Percentiles rank a stretch among this genome's conserved stretches.
These are phyloP conservation scores for Tamandua tetradactyla DNA, from an alignment of 2,797 vertebrate species.

Conservation along the genomic window DNA sequence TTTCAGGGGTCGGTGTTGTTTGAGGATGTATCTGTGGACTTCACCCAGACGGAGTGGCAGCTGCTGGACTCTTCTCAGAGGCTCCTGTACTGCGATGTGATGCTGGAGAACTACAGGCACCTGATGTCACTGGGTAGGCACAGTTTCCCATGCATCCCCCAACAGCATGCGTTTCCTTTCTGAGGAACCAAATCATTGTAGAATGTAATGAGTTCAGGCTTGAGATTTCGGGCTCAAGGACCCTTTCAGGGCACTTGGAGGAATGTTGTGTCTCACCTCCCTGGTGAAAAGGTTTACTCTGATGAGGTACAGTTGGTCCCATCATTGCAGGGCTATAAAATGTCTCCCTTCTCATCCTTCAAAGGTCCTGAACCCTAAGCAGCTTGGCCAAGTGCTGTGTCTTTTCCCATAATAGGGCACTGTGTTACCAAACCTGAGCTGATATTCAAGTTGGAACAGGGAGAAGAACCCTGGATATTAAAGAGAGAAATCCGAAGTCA, in stretches of 20 bases:
- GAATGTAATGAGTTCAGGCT: background rate
- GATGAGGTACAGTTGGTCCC: background rate
- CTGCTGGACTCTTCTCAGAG: constrained; percentile 46
- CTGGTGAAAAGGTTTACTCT: background rate
- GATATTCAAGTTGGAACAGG: constrained; percentile 38
- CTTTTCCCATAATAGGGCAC: constrained; percentile 26
- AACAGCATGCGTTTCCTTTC: background rate
- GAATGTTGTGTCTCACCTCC: background rate
- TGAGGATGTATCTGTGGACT: constrained; percentile 17
- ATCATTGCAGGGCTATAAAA: background rate
- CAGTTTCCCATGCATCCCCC: accelerated
- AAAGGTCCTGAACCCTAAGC: background rate
- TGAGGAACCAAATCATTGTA: background rate
- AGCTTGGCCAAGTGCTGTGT: background rate
- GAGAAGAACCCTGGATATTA: background rate
- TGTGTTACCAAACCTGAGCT: constrained; percentile 38
- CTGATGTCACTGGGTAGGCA: constrained; percentile 37
- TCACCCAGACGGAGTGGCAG: constrained; percentile 51
- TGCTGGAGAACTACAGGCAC: constrained; percentile 44
- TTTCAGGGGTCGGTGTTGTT: constrained; percentile 28
- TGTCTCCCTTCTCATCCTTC: background rate
- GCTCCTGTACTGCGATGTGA: constrained; percentile 21
- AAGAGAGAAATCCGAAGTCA: background rate
- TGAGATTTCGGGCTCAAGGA: background rate
- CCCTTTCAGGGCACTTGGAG: background rate